Conservation (phyloP, 1,140 invertebrate genomes). For the Cryptotermes secundus region DNA sequence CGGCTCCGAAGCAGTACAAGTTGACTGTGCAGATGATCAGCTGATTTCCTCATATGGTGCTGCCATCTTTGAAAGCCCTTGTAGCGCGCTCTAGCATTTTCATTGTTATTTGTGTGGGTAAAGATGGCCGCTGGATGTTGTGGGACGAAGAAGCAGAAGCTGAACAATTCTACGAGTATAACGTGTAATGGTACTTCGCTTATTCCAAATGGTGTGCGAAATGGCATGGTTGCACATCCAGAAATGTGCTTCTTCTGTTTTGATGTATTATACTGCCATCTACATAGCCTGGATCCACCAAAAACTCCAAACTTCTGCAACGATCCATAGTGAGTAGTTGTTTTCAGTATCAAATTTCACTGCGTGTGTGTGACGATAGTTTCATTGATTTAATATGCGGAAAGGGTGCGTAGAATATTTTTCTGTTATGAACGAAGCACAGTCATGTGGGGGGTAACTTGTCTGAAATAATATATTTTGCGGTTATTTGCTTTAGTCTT, state of each 20-base stretch:
- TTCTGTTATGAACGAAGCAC: neutral
- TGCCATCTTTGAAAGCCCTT: neutral
- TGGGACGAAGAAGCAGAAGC: slow-evolving; percentile 85
- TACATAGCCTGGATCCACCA: slow-evolving; percentile 88
- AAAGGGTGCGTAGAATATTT: neutral
- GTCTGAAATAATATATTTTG: neutral
- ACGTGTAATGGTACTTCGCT: slow-evolving; percentile 54
- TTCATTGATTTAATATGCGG: neutral
- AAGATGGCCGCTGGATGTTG: slow-evolving; percentile 83
- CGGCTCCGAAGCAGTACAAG: too few species aligned
- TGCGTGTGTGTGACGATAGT: neutral
- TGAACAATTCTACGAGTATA: slow-evolving; percentile 68
- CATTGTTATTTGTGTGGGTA: slow-evolving; percentile 27
- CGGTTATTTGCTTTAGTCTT: neutral
- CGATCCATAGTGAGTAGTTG: slow-evolving; percentile 85
- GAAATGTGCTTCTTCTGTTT: slow-evolving; percentile 99
- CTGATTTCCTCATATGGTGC: neutral
- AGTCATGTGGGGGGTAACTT: neutral
- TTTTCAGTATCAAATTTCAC: slow-evolving; percentile 28
- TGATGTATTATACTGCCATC: slow-evolving; percentile 92
- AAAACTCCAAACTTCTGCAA: slow-evolving; percentile 89
- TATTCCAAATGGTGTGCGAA: slow-evolving; percentile 57
- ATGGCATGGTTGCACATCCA: slow-evolving; percentile 75
- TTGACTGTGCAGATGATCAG: neutral
- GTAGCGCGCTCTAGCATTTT: slow-evolving; percentile 37